Conservation (phyloP, 2,113 vertebrate species). For the Leptobrachium leishanense region DNA sequence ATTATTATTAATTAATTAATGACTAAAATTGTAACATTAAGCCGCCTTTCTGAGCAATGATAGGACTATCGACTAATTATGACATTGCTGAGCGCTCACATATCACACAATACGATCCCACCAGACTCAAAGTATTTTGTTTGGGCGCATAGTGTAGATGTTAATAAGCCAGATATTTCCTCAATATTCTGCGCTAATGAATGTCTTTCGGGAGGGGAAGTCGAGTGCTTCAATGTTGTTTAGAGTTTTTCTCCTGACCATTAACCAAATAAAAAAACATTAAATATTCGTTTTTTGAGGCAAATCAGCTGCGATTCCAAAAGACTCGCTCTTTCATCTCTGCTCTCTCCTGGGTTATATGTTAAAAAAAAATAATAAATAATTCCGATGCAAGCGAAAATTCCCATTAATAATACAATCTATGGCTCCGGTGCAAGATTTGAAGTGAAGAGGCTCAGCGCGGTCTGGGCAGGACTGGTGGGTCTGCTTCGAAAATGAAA, state of each 20-base stretch:
- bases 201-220: neutral
- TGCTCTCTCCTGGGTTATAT: neutral
- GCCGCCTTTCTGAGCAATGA: too few species aligned
- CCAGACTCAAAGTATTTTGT: too few species aligned
- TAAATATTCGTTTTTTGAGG: conserved; percentile 32
- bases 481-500: neutral
- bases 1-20: too few species aligned
- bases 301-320: neutral
- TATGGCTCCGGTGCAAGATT: neutral
- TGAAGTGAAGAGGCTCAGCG: neutral
- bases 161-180: neutral
- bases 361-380: neutral
- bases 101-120: too few species aligned
- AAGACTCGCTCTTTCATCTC: conserved; percentile 12
- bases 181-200: conserved; percentile 13
- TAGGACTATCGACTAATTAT: too few species aligned
- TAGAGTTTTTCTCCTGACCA: neutral
- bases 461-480: neutral
- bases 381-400: neutral
- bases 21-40: too few species aligned
- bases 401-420: neutral
- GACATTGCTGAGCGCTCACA: too few species aligned
- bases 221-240: neutral
- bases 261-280: neutral
- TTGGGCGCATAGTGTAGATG: too few species aligned